phyloP scores from a whole-genome alignment of 2,888 invertebrate genomes.

The Microplitis manilae region DNA sequence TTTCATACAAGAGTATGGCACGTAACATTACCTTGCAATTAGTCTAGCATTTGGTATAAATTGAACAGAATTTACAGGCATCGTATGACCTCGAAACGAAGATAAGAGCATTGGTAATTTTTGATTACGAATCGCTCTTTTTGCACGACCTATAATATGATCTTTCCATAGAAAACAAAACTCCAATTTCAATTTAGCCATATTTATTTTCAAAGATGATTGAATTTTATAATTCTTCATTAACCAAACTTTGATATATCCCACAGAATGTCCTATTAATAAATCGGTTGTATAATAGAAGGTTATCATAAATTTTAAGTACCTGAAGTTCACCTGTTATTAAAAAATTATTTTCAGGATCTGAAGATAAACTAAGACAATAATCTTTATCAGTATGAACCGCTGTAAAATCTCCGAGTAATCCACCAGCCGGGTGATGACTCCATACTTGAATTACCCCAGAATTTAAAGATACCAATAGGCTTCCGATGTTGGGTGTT shows the following conservation, averaged over 20 bases:
- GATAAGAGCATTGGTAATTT: constrained; percentile 78
- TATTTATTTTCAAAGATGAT: constrained; percentile 71
- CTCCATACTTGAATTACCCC: constrained; percentile 88
- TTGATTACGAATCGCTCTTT: constrained; percentile 77
- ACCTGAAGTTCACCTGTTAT: constrained; percentile 76
- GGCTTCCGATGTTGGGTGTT: constrained; percentile 75
- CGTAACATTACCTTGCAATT: constrained; percentile 76
- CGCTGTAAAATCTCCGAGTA: constrained; percentile 80
- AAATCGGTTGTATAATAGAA: constrained; percentile 5
- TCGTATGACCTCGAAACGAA: constrained; percentile 82
- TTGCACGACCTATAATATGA: constrained; percentile 79
- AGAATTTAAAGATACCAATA: constrained; percentile 82
- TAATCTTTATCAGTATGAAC: constrained; percentile 80
- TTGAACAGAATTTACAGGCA: constrained; percentile 78
- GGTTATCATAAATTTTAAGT: not conserved
- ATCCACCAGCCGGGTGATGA: constrained; percentile 83
- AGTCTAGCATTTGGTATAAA: constrained; percentile 79
- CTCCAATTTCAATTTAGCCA: constrained; percentile 77
- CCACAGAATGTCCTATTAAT: constrained; percentile 74
- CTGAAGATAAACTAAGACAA: constrained; percentile 81
- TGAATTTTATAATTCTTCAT: constrained; percentile 78
- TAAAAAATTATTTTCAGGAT: constrained; percentile 80
- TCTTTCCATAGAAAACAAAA: constrained; percentile 84
- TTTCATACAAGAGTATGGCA: not conserved
- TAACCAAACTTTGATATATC: constrained; percentile 87